These are phyloP conservation scores for Poeciliopsis retropinna DNA, from an alignment of 2,113 vertebrate genomes.

Conservation along the genomic window DNA sequence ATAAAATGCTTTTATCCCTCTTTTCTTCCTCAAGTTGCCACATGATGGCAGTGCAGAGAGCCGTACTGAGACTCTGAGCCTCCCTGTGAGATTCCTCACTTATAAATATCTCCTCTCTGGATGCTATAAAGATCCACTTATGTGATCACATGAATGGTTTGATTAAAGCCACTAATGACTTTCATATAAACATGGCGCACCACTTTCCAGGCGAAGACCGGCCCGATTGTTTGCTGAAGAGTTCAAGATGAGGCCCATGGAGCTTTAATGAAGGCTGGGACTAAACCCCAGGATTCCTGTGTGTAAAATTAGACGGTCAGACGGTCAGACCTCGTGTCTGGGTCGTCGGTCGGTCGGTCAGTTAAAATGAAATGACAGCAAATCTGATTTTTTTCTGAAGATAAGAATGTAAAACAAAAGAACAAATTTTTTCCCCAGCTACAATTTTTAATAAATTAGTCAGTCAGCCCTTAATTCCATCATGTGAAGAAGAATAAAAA, in stretches of 20 bases:
- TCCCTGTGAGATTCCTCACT: background rate
- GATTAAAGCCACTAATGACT: constrained; percentile 31
- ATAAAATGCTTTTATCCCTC: background rate
- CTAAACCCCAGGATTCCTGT: constrained; percentile 36
- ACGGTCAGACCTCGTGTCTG: constrained; percentile 16
- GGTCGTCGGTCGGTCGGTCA: constrained; percentile 15
- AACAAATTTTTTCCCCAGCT: too few species aligned
- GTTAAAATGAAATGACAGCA: constrained; percentile 12
- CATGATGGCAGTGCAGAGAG: background rate
- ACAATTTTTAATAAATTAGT: too few species aligned
- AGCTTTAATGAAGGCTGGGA: constrained; percentile 49
- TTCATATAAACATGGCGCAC: constrained; percentile 9
- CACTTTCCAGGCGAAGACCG: constrained; percentile 9
- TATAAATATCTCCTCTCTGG: background rate
- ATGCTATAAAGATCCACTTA: background rate
- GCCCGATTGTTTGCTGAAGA: constrained; percentile 21
- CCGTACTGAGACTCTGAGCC: background rate
- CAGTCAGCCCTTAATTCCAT: constrained; percentile 3
- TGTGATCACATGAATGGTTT: background rate
- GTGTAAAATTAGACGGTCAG: constrained; percentile 49
- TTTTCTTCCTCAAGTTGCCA: background rate
- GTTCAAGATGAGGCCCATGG: constrained; percentile 22
- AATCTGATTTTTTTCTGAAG: too few species aligned
- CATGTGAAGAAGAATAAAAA: constrained; percentile 11
- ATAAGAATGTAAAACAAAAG: too few species aligned